phyloP scores from a whole-genome alignment of 2,113 vertebrate genomes.

The Beaufortia kweichowensis region DNA sequence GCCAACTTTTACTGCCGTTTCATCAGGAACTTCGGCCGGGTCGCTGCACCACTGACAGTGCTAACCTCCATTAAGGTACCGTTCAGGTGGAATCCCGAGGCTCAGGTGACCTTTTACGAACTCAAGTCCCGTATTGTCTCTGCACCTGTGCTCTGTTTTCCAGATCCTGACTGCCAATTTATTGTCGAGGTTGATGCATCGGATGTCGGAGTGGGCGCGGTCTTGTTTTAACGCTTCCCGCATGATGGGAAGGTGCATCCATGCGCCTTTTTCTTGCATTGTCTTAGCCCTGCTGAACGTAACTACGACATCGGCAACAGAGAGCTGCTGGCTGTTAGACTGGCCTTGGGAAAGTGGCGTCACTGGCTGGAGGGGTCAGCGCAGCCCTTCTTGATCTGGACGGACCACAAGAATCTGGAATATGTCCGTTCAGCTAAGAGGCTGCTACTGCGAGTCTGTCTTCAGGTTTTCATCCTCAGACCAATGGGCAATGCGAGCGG shows the following conservation, averaged over 20 bases:
- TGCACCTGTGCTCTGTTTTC: no score
- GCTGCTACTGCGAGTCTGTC: not conserved
- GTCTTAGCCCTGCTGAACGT: no score
- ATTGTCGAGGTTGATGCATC: not conserved
- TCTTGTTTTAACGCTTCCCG: not conserved
- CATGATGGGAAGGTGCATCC: not conserved
- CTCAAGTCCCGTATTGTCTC: no score
- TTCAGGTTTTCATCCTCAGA: not conserved
- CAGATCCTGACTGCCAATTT: no score
- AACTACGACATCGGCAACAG: no score
- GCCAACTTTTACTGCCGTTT: no score
- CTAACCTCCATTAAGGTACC: no score
- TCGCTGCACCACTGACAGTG: no score
- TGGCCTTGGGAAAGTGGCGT: not conserved
- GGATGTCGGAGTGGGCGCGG: not conserved
- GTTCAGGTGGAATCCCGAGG: no score
- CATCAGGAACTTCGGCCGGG: no score
- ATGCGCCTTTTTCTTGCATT: no score
- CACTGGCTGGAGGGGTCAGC: not conserved
- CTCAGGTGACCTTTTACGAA: no score
- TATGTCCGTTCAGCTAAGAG: not conserved
- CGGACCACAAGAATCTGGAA: not conserved
- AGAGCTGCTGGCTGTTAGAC: not conserved
- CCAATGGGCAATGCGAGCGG: not conserved
- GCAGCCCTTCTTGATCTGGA: not conserved